Percentiles rank a stretch among this genome's conserved stretches.
phyloP scores from a whole-genome alignment of 2,113 vertebrate species.

The Talpa occidentalis region DNA sequence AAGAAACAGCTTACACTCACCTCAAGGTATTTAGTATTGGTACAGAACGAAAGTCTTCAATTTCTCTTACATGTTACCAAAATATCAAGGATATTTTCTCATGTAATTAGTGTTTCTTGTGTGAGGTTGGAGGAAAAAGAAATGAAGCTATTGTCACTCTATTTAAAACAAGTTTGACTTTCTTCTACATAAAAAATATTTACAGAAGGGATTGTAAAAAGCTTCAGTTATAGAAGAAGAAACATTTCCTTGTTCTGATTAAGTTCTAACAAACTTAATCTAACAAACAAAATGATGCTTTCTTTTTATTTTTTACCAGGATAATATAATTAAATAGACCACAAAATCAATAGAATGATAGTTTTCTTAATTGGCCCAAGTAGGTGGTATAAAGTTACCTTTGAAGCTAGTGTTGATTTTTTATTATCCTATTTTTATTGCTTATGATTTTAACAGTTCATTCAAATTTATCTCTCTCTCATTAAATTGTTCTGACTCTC shows the following conservation, averaged over 20 bases:
- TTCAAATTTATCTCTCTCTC: neutral
- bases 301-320: neutral
- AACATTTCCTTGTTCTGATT: neutral
- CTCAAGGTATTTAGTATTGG: neutral
- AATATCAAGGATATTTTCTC: neutral
- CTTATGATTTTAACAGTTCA: neutral
- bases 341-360: neutral
- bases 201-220: constrained; percentile 23
- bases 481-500: neutral
- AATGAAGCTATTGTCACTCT: neutral
- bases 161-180: neutral
- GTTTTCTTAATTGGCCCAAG: neutral
- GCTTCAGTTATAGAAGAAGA: neutral
- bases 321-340: neutral
- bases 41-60: neutral
- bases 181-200: neutral
- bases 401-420: neutral
- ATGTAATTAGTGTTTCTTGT: neutral
- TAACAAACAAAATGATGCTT: neutral
- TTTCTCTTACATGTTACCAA: neutral
- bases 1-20: neutral
- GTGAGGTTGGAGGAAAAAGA: neutral
- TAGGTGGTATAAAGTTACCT: neutral
- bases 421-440: neutral
- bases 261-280: too few species aligned